Base-by-base conservation (phyloP, 35 echinoderm and acorn worm genomes). In the Apostichopus parvimensis region DNA sequence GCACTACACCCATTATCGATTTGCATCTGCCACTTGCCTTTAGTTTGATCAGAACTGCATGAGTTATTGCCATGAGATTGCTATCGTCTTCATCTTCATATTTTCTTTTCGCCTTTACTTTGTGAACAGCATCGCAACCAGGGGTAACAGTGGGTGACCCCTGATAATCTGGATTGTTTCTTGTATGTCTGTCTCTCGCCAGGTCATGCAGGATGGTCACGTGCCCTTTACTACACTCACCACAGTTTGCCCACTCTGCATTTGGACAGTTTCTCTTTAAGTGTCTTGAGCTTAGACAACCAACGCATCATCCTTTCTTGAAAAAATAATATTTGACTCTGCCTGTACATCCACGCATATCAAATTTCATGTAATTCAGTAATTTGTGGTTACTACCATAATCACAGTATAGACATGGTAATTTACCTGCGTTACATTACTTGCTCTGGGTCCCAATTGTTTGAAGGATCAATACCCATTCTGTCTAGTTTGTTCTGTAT, bases 1-100 rank as follows among this genome's bases (percentile, higher is more conserved):
- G 68, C 66, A 53, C 70, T 45, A 56, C 89, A 75, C 13, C 70
- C 92, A 88, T 66, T 93, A 22, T 93, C 92, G 7, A 93, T 88
- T 11, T 61, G 58, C 12, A 61, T 61, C 58, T 10, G 1, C 11
- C 0, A 58, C 89, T 57, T 23, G 72, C 25, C 73, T 91, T 91
- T 3, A 22, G 14, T 23, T 91, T 91, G 34, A 91, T 54, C 7
- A 77, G 6, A 18, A 78, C 75, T 26, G 89, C 34, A 45, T 45
- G 89, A 8, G 57, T 54, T 59, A 79, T 79, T 18, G 73, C 73
- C 89, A 91, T 61, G 12, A 61, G 58, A 12, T 1, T 18, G 17
- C n/a, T 72, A 73, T 17, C 9, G 34, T 45, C 34, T 12, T 72
- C 57, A 14, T 72, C 60, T 68, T 10, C 54, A 13, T 18, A 13